Conservation (phyloP, 2,113 vertebrate genomes). For the Platanista minor region DNA sequence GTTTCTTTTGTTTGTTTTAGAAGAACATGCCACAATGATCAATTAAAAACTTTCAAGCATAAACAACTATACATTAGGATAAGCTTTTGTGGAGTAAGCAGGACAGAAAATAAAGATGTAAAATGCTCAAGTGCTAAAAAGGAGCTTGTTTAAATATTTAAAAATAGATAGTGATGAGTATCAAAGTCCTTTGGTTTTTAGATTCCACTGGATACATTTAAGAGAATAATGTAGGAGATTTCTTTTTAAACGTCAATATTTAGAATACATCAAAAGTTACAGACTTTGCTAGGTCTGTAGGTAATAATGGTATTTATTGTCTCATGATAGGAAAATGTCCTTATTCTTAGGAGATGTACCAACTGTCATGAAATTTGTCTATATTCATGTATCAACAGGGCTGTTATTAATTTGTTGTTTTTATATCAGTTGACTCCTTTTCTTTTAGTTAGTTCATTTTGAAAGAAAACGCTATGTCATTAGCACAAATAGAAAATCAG, state of each 20-base stretch:
- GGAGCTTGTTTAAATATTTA: not conserved
- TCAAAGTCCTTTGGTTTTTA: constrained; percentile 3
- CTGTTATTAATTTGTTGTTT: not conserved
- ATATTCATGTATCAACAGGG: not conserved
- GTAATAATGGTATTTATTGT: not conserved
- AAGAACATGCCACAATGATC: not conserved
- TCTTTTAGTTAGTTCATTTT: not conserved
- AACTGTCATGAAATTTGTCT: not conserved
- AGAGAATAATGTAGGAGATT: not conserved
- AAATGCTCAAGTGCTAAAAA: constrained; percentile 11
- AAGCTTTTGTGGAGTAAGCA: not conserved
- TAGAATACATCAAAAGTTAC: not conserved
- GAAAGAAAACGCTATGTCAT: not conserved
- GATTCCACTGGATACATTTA: not conserved
- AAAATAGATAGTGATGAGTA: not conserved
- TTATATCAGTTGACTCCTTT: not conserved
- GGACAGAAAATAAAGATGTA: not conserved
- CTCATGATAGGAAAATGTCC: not conserved
- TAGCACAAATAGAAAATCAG: not conserved
- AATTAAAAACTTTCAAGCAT: constrained; percentile 16
- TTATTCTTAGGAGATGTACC: not conserved
- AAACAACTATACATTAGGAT: constrained; percentile 4
- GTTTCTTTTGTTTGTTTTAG: constrained; percentile 24
- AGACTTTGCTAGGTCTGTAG: not conserved
- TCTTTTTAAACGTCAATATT: constrained; percentile 25